Conservation (phyloP, 1,140 invertebrate genomes). For the Triops cancriformis region DNA sequence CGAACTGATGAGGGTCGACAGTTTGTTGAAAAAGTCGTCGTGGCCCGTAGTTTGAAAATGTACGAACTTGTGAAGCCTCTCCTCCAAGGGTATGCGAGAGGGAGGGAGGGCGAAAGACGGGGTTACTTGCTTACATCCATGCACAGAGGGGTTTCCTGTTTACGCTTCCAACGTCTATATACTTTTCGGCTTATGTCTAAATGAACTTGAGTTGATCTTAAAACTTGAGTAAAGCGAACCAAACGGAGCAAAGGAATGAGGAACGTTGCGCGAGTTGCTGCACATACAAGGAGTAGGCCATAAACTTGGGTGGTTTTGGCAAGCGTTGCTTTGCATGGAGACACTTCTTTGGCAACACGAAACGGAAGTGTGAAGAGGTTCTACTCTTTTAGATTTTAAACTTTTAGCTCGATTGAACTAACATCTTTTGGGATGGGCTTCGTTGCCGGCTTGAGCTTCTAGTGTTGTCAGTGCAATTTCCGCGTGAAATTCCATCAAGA, state of each 20-base stretch:
- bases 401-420: too few relatives aligned
- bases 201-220: too few relatives aligned
- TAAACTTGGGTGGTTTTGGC: not conserved
- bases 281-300: not conserved
- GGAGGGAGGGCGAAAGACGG: not conserved
- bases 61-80: not conserved
- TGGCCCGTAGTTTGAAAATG: not conserved
- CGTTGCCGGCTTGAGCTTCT: too few relatives aligned
- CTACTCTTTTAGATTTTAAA: too few relatives aligned
- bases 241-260: not conserved
- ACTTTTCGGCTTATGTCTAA: not conserved
- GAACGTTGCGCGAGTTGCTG: not conserved
- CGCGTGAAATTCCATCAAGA: too few relatives aligned
- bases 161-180: slow-evolving; percentile 1
- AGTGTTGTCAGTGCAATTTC: too few relatives aligned
- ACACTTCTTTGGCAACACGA: not conserved
- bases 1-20: not conserved
- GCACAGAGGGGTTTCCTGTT: slow-evolving; percentile 1
- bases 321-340: not conserved
- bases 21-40: slow-evolving; percentile 4
- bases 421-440: too few relatives aligned
- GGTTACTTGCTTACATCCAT: not conserved
- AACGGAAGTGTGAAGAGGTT: not conserved
- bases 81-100: not conserved
- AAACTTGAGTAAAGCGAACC: too few relatives aligned